A percentile compares a stretch with the other conserved stretches of the same genome.
Evolutionary conservation across 2,113 vertebrate species (phyloP).

Genomic region (Ranitomeya variabilis): DNA sequence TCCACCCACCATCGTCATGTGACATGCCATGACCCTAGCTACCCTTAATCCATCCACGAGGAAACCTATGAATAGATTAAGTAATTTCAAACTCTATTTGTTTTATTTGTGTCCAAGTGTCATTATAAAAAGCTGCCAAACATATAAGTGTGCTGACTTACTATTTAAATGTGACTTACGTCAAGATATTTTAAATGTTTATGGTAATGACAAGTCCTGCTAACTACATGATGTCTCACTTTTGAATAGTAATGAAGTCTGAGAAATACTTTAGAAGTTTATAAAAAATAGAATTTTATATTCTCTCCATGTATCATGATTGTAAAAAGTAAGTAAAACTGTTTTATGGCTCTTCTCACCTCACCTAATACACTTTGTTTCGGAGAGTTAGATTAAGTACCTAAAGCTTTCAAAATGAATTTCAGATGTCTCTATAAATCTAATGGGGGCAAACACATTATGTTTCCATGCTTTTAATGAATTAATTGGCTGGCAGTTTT

Average conservation of each 20-base stretch:
- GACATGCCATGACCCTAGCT: too few relatives aligned
- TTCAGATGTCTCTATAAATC: constrained; percentile 58
- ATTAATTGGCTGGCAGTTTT: constrained; percentile 51
- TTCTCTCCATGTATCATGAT: constrained; percentile 40
- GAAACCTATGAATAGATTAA: background rate
- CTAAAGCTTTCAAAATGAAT: constrained; percentile 54
- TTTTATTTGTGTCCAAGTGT: too few relatives aligned
- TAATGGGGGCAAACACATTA: constrained; percentile 56
- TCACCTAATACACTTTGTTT: constrained; percentile 56
- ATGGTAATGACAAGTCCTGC: constrained; percentile 38
- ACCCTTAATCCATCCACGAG: too few relatives aligned
- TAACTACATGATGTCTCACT: constrained; percentile 29
- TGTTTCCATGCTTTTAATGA: constrained; percentile 55
- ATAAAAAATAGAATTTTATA: constrained; percentile 46
- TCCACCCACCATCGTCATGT: too few relatives aligned
- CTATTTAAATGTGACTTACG: constrained; percentile 8
- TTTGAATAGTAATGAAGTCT: constrained; percentile 37
- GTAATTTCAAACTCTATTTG: background rate
- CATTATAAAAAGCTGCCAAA: background rate
- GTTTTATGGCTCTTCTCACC: constrained; percentile 54
- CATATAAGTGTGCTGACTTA: constrained; percentile 10
- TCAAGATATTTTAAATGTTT: background rate
- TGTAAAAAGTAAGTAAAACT: constrained; percentile 54
- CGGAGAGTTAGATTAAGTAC: constrained; percentile 55
- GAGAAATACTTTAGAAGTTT: constrained; percentile 39